Conservation (phyloP, 2,113 vertebrate genomes). For the Monarcha castaneiventris region DNA sequence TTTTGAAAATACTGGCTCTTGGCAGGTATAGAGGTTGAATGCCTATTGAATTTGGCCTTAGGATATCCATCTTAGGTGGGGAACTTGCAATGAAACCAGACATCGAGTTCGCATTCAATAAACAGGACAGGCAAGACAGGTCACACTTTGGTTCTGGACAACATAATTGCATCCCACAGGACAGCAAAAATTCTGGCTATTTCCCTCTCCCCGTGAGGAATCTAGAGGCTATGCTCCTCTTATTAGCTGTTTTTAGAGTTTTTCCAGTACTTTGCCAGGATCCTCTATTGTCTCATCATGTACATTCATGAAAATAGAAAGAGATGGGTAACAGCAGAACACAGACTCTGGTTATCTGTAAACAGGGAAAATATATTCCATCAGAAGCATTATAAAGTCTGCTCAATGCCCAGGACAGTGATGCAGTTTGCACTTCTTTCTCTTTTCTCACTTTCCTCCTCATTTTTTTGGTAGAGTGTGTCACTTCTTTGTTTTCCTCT, state of each 20-base stretch:
- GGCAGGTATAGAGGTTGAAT: constrained; percentile 54
- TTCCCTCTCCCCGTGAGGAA: not conserved
- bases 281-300: not conserved
- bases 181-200: constrained; percentile 43
- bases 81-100: constrained; percentile 63
- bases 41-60: constrained; percentile 70
- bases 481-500: not conserved
- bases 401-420: not conserved
- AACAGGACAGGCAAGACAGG: constrained; percentile 44
- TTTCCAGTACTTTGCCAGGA: not conserved
- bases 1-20: constrained; percentile 62
- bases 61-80: constrained; percentile 44
- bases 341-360: not conserved
- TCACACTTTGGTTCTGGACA: constrained; percentile 43
- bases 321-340: not conserved
- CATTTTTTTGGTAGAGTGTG: not conserved
- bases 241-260: constrained; percentile 30
- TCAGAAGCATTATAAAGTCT: not conserved
- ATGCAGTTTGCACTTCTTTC: not conserved
- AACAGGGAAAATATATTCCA: not conserved
- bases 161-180: constrained; percentile 69
- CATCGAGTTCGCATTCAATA: constrained; percentile 61
- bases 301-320: not conserved
- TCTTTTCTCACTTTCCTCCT: not conserved
- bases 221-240: constrained; percentile 26